A percentile compares a stretch with the other conserved stretches of the same genome.
phyloP scores from a whole-genome alignment of 2,113 vertebrate genomes.

The Semnopithecus entellus region DNA sequence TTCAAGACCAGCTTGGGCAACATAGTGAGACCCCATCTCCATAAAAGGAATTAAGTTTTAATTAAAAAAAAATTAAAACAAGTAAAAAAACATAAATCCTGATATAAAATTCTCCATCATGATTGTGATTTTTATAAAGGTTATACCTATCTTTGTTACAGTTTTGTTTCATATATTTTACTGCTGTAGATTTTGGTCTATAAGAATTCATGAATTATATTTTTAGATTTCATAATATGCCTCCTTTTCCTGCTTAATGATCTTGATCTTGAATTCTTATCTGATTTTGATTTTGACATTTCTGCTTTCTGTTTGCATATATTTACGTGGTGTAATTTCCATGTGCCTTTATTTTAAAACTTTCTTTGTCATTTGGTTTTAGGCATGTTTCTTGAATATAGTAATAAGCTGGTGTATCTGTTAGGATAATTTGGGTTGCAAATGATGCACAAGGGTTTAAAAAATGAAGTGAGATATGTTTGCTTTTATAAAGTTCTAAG shows the following conservation, averaged over 20 bases:
- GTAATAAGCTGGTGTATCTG: neutral
- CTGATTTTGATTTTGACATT: slow-evolving; percentile 7
- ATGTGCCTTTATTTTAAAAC: slow-evolving; percentile 14
- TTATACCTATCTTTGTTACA: neutral
- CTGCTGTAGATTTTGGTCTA: neutral
- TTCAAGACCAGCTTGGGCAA: too few relatives aligned
- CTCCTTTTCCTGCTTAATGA: neutral
- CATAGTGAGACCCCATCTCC: too few relatives aligned
- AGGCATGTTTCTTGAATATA: neutral
- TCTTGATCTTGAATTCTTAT: slow-evolving; percentile 10
- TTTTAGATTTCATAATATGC: neutral
- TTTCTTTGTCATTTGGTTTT: neutral
- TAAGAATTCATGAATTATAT: neutral
- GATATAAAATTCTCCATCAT: neutral
- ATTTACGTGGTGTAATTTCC: slow-evolving; percentile 12
- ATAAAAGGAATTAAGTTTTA: too few relatives aligned
- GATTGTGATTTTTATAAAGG: neutral
- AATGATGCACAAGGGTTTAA: neutral
- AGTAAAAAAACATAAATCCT: neutral
- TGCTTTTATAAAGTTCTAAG: neutral
- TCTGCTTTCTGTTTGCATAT: slow-evolving; percentile 22
- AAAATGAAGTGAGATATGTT: neutral
- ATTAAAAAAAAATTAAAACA: too few relatives aligned
- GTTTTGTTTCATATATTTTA: neutral
- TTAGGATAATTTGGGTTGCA: slow-evolving; percentile 9